Conservation (phyloP, 2,888 invertebrate species). For the Busseola fusca region DNA sequence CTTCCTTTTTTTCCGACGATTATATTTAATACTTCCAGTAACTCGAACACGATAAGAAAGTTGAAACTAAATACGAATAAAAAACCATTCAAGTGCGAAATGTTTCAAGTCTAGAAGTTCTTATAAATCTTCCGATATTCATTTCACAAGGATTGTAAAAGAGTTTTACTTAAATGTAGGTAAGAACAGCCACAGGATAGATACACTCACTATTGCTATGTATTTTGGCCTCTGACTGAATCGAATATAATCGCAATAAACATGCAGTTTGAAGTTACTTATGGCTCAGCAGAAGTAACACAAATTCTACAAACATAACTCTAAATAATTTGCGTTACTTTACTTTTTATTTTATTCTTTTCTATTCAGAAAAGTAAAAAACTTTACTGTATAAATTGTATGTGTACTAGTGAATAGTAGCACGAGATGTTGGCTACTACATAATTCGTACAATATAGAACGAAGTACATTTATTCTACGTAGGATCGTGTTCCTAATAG, state of each 20-base stretch:
- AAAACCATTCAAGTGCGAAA: constrained; percentile 43
- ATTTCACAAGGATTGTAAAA: constrained; percentile 27
- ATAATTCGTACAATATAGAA: background rate
- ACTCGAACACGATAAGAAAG: constrained; percentile 32
- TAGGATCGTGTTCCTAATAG: background rate
- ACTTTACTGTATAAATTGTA: no score
- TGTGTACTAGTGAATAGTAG: no score
- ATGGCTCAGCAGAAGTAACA: background rate
- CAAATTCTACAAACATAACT: background rate
- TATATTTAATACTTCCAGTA: constrained; percentile 15
- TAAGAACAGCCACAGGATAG: background rate
- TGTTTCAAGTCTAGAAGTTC: constrained; percentile 26
- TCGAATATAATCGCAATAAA: no score
- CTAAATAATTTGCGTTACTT: background rate
- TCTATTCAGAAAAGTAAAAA: no score
- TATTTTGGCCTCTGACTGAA: no score
- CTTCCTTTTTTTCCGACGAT: background rate
- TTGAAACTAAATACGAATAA: constrained; percentile 47
- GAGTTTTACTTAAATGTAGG: background rate
- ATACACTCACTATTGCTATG: no score
- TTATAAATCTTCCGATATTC: constrained; percentile 34
- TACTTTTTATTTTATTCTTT: background rate
- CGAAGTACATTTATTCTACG: background rate
- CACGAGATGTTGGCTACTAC: background rate
- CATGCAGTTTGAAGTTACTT: background rate